Percentiles rank a stretch among this genome's conserved stretches.
phyloP scores from a whole-genome alignment of 2,113 vertebrate species.

The Cyphomyrus discorhynchus region DNA sequence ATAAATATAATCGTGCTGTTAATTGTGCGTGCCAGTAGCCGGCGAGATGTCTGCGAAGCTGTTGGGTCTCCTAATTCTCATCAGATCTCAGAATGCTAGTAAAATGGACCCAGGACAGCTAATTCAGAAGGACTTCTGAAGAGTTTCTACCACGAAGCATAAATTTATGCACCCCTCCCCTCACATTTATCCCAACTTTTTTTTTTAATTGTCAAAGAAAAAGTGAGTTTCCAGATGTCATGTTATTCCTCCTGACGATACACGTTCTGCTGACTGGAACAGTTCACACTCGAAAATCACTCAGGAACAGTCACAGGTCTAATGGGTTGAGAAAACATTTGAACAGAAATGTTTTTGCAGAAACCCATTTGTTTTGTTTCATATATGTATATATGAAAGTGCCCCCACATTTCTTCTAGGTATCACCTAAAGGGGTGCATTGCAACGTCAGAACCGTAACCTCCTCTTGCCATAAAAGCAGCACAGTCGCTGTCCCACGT shows the following conservation, averaged over 20 bases:
- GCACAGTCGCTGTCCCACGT: background rate
- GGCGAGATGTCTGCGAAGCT: conserved; percentile 34
- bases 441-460: background rate
- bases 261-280: background rate
- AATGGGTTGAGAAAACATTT: background rate
- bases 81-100: conserved; percentile 37
- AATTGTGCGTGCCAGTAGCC: conserved; percentile 25
- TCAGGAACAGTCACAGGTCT: background rate
- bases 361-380: background rate
- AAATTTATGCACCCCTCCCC: background rate
- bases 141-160: background rate
- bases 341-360: background rate
- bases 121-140: conserved; percentile 20
- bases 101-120: conserved; percentile 38
- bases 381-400: background rate
- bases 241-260: background rate
- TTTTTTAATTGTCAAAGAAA: background rate
- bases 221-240: background rate
- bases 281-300: background rate
- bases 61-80: conserved; percentile 34
- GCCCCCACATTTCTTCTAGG: background rate
- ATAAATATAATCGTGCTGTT: conserved; percentile 39
- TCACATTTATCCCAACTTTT: background rate
- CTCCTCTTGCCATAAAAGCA: background rate
- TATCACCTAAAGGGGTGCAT: background rate